Base-by-base conservation (phyloP, 2,888 invertebrate species). In the Cheilosia grossa region DNA sequence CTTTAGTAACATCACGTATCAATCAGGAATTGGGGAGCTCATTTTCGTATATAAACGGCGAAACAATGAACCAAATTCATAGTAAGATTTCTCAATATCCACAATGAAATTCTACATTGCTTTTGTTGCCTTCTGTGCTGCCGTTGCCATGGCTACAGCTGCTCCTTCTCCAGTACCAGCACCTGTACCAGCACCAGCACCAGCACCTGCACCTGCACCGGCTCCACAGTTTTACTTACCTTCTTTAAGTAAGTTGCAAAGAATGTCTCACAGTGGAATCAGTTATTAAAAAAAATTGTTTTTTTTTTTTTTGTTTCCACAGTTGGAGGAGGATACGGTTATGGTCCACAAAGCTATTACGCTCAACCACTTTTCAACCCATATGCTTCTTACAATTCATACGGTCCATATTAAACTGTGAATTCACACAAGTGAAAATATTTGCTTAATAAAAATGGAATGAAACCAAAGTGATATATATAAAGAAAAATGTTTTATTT, bases 81-180 rank as follows among this genome's bases (percentile, higher is more conserved):
- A 24, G 51, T 51, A 51, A 21, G 13, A 27, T 27, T 27, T 10
- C 15, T 51, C 51, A 24, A 51, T 6, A 51, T 51, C 24, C 51
- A 24, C 9, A 4, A 51, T 51, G 51, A 51, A 51, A 51, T 24
- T 51, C 51, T 24, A 24, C 21, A 6, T 63, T 54, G 44, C 53
- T 54, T 0, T 73, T 1, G 17, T 63, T 47, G 73, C 54, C 2
- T 37, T 73, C n/a, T 73, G 44, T 13, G 73, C 73, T 4, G 63
- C 54, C 21, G 37, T 73, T 33, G 63, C 63, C 1, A 17, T 53
- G 21, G 42, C 49, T 3, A n/a, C 44, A 21, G 63, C 63, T 27
- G 63, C 30, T 33, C 63, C 47, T 15, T 51, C 51, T 4, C 51
- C 51, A 51, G 21, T 17, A n/a, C 47, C 58, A 4, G 61, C 10